Conservation (phyloP, 2,888 invertebrate genomes). For the Meganola albula region DNA sequence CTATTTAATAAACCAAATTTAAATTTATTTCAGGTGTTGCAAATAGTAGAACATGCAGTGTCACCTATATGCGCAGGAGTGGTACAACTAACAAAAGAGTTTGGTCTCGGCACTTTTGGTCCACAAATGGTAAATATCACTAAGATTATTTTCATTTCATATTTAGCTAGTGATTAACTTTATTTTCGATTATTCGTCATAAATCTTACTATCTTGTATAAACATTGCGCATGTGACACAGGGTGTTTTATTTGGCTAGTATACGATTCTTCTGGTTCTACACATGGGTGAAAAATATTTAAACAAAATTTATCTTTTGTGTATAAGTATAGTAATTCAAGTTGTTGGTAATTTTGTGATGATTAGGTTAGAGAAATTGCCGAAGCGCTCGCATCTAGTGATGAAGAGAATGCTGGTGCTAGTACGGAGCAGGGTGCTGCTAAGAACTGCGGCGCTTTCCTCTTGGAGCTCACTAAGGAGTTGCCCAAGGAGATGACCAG, state of each 20-base stretch:
- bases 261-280: too few species aligned
- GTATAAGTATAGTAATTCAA: not conserved
- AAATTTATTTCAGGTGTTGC: slow-evolving; percentile 79
- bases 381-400: slow-evolving; percentile 78
- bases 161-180: too few species aligned
- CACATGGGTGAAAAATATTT: too few species aligned
- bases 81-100: slow-evolving; percentile 81
- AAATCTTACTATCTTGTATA: too few species aligned
- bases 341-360: not conserved
- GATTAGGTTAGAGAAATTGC: slow-evolving; percentile 81
- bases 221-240: too few species aligned
- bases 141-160: too few species aligned
- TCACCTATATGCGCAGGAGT: slow-evolving; percentile 83
- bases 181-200: too few species aligned
- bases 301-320: too few species aligned
- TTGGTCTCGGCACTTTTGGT: slow-evolving; percentile 82
- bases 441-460: slow-evolving; percentile 73
- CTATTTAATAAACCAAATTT: too few species aligned
- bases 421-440: slow-evolving; percentile 60
- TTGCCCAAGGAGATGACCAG: slow-evolving; percentile 79
- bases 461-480: slow-evolving; percentile 81
- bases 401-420: slow-evolving; percentile 63
- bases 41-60: slow-evolving; percentile 85
- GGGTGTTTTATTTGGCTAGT: too few species aligned
- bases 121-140: slow-evolving; percentile 78